Evolutionary conservation across 2,113 vertebrate species (phyloP).

Genomic region (Copsychus sechellarum): DNA sequence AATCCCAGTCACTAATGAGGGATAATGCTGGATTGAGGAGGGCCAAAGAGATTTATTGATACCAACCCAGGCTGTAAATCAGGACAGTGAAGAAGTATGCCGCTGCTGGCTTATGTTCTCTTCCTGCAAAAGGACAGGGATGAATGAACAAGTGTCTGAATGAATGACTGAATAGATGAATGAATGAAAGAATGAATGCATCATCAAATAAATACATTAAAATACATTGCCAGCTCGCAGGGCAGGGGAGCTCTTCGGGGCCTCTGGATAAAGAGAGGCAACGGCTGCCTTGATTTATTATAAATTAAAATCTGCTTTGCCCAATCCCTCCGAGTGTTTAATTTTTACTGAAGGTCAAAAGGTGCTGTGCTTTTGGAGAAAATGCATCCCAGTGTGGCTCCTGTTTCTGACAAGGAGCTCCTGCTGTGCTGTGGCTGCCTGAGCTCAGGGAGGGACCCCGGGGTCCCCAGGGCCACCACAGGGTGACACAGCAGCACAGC

Average conservation of each 20-base stretch:
- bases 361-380: background rate
- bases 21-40: constrained; percentile 63
- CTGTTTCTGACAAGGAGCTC: background rate
- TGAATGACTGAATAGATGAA: constrained; percentile 69
- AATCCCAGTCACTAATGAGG: constrained; percentile 60
- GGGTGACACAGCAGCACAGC: background rate
- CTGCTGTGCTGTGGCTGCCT: fast-evolving
- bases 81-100: constrained; percentile 51
- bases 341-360: constrained; percentile 1
- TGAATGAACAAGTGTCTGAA: constrained; percentile 65
- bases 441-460: fast-evolving
- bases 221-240: constrained; percentile 42
- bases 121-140: constrained; percentile 50
- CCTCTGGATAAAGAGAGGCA: background rate
- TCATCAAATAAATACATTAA: constrained; percentile 63
- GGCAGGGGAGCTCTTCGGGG: background rate
- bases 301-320: constrained; percentile 16
- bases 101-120: constrained; percentile 61
- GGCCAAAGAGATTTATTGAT: constrained; percentile 69
- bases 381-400: background rate
- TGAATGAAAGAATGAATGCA: constrained; percentile 60
- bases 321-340: background rate
- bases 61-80: constrained; percentile 67
- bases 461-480: background rate
- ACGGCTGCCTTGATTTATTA: background rate